Base-by-base conservation (phyloP, 2,113 vertebrate genomes). In the Paralichthys olivaceus region DNA sequence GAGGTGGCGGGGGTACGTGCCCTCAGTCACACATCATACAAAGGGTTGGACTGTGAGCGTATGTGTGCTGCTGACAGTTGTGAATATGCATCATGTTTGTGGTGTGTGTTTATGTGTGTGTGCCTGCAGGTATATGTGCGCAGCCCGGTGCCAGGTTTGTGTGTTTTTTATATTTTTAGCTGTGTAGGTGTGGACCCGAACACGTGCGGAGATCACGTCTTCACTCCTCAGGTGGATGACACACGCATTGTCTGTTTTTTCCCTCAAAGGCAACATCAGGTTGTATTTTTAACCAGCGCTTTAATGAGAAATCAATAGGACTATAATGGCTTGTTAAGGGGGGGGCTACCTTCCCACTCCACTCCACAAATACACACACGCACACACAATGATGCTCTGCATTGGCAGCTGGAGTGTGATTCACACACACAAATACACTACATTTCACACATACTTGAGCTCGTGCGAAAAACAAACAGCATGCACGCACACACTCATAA, bases 231-330 rank as follows among this genome's bases (percentile, higher is more conserved):
- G 83, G 65, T 83, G 71, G 58, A 75, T 76, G 81, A 76, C 72
- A 87, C 37, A 9, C 28, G 12, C 45, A 7, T 61, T 53, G 66
- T 83, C 56, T 72, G 65, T n/a, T 9, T 47, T 40, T 65, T 15
- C 34, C 69, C 84, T 78, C 69, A 64, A 43, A 40, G 12, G 69
- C 81, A 88, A 87, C 87, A 84, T 66, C 49, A 32, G 69, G 79
- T 71, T 81, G 70, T 83, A 71, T 85, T 88, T 91, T 79, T 89
- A 87, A 84, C 80, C 20, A 6, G 63, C 53, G 70, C 76, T 90
- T 86, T 91, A 90, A 92, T 84, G 83, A 90, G 83, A 77, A 86
- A 90, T 89, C 87, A 85, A 86, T 92, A 84, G 68, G 72, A 85
- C 75, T 84, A 75, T 87, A 88, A 91, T 89, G 83, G 57, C 69